Base-by-base conservation (phyloP, 2,113 vertebrate genomes). In the Sprattus sprattus region DNA sequence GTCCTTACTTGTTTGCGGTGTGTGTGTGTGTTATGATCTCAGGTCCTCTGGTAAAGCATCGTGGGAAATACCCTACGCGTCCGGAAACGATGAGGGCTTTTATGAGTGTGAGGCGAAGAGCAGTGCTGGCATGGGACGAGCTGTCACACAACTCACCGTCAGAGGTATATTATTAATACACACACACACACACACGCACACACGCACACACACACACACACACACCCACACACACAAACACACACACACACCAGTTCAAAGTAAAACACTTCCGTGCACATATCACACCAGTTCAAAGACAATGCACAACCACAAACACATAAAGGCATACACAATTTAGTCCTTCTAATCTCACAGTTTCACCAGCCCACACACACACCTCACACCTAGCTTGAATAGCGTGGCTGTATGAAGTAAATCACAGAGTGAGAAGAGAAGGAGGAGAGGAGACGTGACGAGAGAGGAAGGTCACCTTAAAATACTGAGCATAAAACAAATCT, bases 61-160 rank as follows among this genome's bases (percentile, higher is more conserved):
- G 89, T 99, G 97, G 96, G 93, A 97, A 90, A 97, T 99, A 89
- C 92, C 93, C 0, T 84, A 85, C 0, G 95, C 91, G 1, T 97
- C 96, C 1, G 87, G 92, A 18, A 91, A 92, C 0, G 96, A 98
- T 0, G 97, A 97, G 88, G 97, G 97, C 47, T 83, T 84, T 0
- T 98, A 98, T 0, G 96, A 97, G 85, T 99, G 97, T 85, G 85
- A 88, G 0, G 97, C 96, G 0, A 93, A 93, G 1, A 98, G 96
- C 92, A 94, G 89, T 18, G 94, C 95, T 0, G 98, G 97, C 6
- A 93, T 89, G 0, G 95, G 96, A 0, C 93, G 89, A 49, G 98
- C 96, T 44, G 88, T 89, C 3, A 90, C 95, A 28, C 93, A 94
- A 18, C 1, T 98, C 45, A 93, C 94, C 10, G 92, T 99, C 49